Percentiles rank a stretch among this genome's conserved stretches.
Evolutionary conservation across 2,113 vertebrate species (phyloP).

Genomic region (Eulemur rufifrons): DNA sequence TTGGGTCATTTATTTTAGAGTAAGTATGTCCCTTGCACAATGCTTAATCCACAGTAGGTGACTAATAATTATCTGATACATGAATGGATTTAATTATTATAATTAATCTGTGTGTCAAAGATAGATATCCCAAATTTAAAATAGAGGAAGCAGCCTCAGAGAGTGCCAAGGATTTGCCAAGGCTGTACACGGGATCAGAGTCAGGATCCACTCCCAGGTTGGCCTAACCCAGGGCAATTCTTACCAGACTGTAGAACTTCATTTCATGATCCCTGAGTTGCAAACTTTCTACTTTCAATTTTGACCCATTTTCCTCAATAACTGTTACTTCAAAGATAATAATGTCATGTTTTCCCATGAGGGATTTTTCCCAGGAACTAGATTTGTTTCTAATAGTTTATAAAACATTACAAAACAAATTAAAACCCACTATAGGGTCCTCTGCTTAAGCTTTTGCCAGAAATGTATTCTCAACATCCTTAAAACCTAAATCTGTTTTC

Average conservation of each 20-base stretch:
- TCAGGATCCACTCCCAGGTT: neutral
- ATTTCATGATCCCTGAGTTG: neutral
- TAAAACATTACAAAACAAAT: neutral
- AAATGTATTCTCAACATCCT: slow-evolving; percentile 1
- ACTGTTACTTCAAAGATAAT: neutral
- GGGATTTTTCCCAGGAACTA: neutral
- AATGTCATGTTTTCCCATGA: slow-evolving; percentile 11
- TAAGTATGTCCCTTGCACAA: neutral
- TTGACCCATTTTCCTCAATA: neutral
- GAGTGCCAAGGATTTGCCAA: neutral
- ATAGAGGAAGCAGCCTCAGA: neutral
- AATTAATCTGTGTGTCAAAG: neutral
- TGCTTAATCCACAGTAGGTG: neutral
- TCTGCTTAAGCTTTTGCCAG: neutral
- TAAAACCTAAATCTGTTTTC: neutral
- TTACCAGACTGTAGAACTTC: neutral
- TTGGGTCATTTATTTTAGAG: neutral
- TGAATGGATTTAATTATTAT: neutral
- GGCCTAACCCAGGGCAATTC: neutral
- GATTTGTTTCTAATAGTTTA: slow-evolving; percentile 3
- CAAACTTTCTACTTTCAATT: neutral
- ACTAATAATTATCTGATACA: neutral
- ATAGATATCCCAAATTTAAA: neutral
- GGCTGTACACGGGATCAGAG: neutral
- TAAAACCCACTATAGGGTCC: neutral